Evolutionary conservation across 2,888 invertebrate species (phyloP).

Genomic region (Caenorhabditis zanzibari): DNA sequence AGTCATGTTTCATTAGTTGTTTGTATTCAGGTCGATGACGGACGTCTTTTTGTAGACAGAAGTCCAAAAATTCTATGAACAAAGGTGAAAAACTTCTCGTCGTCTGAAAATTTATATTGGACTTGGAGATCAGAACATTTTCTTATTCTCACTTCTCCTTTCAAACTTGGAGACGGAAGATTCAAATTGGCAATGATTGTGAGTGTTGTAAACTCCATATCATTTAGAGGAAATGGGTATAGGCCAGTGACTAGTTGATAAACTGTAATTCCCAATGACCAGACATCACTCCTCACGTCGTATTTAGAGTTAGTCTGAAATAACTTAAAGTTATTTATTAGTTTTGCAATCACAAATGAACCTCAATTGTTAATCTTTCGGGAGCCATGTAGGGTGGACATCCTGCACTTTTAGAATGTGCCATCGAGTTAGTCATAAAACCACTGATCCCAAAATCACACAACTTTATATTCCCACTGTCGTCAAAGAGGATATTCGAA

Average conservation of each 20-base stretch:
- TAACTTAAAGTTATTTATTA: background rate
- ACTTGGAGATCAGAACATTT: too few relatives aligned
- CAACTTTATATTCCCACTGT: conserved; percentile 94
- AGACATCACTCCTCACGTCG: conserved; percentile 98
- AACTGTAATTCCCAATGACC: conserved; percentile 92
- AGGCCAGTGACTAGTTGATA: conserved; percentile 95
- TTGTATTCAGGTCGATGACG: conserved; percentile 78
- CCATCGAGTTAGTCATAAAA: conserved; percentile 91
- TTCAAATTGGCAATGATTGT: conserved; percentile 60
- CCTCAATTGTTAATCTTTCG: conserved; percentile 67
- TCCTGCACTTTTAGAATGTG: conserved; percentile 88
- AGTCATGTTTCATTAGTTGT: conserved; percentile 71
- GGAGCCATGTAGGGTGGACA: conserved; percentile 99
- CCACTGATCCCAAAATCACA: conserved; percentile 99
- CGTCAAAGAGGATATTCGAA: conserved; percentile 96
- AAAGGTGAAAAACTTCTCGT: conserved; percentile 68
- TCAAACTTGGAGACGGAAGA: conserved; percentile 54
- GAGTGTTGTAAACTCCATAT: conserved; percentile 60
- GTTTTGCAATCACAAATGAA: too few relatives aligned
- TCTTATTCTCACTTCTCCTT: conserved; percentile 33
- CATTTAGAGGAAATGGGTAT: conserved; percentile 63
- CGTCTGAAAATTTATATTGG: conserved; percentile 1
- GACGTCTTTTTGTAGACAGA: conserved; percentile 79
- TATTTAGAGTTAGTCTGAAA: conserved; percentile 86
- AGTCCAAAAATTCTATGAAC: conserved; percentile 78